These are phyloP conservation scores for Heteronetta atricapilla DNA, from an alignment of 2,113 vertebrate genomes.

Conservation along the genomic window DNA sequence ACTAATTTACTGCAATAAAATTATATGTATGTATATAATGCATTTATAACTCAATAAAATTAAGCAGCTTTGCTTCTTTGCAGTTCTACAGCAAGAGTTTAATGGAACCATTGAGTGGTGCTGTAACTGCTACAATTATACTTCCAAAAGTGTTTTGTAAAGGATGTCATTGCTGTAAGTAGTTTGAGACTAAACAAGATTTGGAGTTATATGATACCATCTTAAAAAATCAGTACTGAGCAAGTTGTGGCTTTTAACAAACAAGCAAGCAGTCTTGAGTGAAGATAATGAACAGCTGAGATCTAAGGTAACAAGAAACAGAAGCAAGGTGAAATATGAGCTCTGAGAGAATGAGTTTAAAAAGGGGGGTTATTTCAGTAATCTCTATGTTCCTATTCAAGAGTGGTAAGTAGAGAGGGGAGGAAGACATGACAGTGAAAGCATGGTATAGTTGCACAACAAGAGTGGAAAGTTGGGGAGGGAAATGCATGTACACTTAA, in stretches of 20 bases:
- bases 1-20: background rate
- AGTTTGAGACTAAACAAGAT: background rate
- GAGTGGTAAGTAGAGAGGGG: background rate
- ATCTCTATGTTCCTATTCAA: background rate
- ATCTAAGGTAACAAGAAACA: background rate
- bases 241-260: background rate
- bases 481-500: background rate
- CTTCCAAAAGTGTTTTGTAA: background rate
- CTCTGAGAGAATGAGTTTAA: background rate
- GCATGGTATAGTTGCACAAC: background rate
- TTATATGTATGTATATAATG: rapidly evolving
- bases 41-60: background rate
- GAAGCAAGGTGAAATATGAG: background rate
- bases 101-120: background rate
- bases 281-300: background rate
- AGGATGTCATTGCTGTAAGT: background rate
- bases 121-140: background rate
- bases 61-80: background rate
- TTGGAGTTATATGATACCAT: background rate
- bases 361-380: background rate
- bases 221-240: background rate
- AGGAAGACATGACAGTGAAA: background rate
- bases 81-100: background rate
- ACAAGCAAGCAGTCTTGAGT: background rate
- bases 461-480: background rate